Percentiles rank a stretch among this genome's conserved stretches.
These are phyloP conservation scores for Propithecus deckenii DNA, from an alignment of 2,797 vertebrate species.

Conservation along the genomic window DNA sequence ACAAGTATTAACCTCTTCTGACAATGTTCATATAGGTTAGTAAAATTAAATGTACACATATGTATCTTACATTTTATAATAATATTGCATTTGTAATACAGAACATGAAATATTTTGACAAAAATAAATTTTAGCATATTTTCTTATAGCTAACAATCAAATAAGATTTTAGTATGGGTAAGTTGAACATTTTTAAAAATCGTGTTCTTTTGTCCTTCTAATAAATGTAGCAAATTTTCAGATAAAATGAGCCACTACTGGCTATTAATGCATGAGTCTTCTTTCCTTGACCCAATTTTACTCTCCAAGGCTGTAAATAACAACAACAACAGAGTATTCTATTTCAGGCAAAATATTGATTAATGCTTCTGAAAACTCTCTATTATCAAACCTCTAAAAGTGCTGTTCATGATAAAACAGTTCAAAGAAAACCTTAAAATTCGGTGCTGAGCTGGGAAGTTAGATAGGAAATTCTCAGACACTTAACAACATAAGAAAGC, in stretches of 20 bases:
- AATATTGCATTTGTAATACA: neutral
- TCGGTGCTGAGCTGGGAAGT: neutral
- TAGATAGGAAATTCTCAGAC: neutral
- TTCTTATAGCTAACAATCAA: neutral
- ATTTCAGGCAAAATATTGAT: neutral
- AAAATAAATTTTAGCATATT: neutral
- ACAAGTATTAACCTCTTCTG: neutral
- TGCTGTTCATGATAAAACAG: neutral
- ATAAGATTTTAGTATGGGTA: neutral
- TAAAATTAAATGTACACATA: neutral
- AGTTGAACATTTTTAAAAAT: neutral
- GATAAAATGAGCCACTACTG: neutral
- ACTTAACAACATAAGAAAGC: neutral
- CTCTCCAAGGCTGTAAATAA: neutral
- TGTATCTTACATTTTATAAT: neutral
- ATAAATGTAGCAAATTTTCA: neutral
- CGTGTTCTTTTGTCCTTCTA: neutral
- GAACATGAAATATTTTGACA: neutral
- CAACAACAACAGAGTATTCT: neutral
- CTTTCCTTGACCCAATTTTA: neutral
- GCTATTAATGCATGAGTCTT: neutral
- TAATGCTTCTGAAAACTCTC: neutral
- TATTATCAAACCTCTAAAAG: neutral
- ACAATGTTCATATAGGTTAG: neutral
- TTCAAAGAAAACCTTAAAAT: neutral